These are phyloP conservation scores for Leptatherina wallacei DNA, from an alignment of 2,797 vertebrate genomes.

Conservation along the genomic window DNA sequence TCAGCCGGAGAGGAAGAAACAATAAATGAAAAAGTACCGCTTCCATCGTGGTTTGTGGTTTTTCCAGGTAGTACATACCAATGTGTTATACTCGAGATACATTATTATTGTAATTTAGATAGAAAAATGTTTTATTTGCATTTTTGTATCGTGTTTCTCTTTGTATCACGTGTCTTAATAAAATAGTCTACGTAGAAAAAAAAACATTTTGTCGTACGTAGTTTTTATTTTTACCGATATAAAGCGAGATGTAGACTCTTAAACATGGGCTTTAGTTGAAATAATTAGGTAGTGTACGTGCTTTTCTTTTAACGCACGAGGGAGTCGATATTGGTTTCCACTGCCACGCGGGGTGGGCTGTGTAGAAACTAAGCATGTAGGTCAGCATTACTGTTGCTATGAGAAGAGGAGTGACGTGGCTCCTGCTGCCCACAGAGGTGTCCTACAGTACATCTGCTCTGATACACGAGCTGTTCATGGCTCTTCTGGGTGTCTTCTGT, in stretches of 20 bases:
- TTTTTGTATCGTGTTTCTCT: conserved; percentile 50
- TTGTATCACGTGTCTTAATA: conserved; percentile 48
- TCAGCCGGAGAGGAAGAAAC: conserved; percentile 66
- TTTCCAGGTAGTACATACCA: conserved; percentile 52
- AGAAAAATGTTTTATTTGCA: background rate
- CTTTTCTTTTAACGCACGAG: conserved; percentile 8
- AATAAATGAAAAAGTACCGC: background rate
- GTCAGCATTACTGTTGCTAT: conserved; percentile 80
- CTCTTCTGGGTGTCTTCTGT: conserved; percentile 48
- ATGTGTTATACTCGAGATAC: background rate
- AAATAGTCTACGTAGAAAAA: conserved; percentile 45
- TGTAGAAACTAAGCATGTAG: conserved; percentile 74
- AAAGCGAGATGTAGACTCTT: background rate
- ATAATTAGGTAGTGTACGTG: background rate
- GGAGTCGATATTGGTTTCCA: conserved; percentile 31
- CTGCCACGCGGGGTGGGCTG: conserved; percentile 57
- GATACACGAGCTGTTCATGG: conserved; percentile 34
- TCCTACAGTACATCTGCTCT: conserved; percentile 67
- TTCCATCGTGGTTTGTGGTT: conserved; percentile 23
- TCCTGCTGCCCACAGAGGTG: conserved; percentile 76
- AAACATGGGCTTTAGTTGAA: background rate
- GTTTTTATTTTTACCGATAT: conserved; percentile 36
- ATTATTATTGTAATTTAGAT: background rate
- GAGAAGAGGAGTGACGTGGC: conserved; percentile 81
- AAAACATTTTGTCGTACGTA: conserved; percentile 43